phyloP scores from a whole-genome alignment of 2,797 vertebrate species.

The Pseudotriccus pelzelni region DNA sequence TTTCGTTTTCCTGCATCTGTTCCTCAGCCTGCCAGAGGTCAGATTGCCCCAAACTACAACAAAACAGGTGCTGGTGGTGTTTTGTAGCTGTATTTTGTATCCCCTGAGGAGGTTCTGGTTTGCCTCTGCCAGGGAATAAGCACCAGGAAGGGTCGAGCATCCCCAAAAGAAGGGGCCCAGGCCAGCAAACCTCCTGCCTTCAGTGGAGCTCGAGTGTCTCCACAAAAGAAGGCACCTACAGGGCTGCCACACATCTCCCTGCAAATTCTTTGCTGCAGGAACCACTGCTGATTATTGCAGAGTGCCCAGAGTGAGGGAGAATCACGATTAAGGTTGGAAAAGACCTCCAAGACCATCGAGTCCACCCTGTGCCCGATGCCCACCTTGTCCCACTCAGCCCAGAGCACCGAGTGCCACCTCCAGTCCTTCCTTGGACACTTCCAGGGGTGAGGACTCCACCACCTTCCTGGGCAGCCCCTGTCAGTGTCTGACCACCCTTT shows the following conservation, averaged over 20 bases:
- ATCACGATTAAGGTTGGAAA: rapidly evolving
- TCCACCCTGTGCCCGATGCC: rapidly evolving
- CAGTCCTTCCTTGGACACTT: neutral
- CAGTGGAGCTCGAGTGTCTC: neutral
- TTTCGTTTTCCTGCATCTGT: neutral
- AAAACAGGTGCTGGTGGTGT: rapidly evolving
- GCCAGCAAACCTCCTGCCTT: neutral
- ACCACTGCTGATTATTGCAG: neutral
- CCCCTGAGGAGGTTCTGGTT: rapidly evolving
- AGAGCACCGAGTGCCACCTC: rapidly evolving
- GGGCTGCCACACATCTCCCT: rapidly evolving
- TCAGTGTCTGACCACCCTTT: neutral
- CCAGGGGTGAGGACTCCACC: neutral
- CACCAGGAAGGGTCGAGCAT: rapidly evolving
- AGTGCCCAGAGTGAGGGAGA: neutral
- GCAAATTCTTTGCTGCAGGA: neutral
- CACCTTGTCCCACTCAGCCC: neutral
- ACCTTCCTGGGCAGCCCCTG: neutral
- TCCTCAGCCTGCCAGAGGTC: neutral
- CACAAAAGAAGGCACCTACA: rapidly evolving
- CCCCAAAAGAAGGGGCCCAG: neutral
- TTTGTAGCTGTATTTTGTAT: rapidly evolving
- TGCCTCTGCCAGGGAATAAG: neutral
- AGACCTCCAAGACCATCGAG: rapidly evolving
- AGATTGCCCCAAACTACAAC: neutral